These are phyloP conservation scores for Chaenodraco wilsoni DNA, from an alignment of 2,797 vertebrate genomes.

Conservation along the genomic window DNA sequence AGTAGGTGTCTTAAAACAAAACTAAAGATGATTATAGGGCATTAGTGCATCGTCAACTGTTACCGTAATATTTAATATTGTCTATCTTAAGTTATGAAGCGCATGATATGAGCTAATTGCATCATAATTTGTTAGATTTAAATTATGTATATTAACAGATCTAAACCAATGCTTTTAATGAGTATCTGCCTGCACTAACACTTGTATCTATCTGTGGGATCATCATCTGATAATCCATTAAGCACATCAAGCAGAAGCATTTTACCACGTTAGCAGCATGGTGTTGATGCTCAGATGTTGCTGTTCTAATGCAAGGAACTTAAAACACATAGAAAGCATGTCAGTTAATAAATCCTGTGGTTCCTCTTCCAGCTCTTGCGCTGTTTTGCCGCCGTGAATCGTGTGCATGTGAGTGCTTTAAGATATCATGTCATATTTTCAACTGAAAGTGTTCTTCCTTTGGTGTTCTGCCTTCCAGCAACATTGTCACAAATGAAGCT, in stretches of 20 bases:
- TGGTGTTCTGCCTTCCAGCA: slow-evolving; percentile 42
- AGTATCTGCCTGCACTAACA: too few species aligned
- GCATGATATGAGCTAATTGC: too few species aligned
- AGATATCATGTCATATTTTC: slow-evolving; percentile 43
- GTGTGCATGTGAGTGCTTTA: slow-evolving; percentile 33
- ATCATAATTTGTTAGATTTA: too few species aligned
- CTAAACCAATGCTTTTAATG: too few species aligned
- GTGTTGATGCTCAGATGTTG: not conserved
- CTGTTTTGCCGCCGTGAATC: slow-evolving; percentile 22
- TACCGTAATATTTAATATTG: too few species aligned
- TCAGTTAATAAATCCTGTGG: not conserved
- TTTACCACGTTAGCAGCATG: not conserved
- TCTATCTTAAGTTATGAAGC: too few species aligned
- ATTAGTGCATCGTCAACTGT: too few species aligned
- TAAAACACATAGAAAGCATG: not conserved
- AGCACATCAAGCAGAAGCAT: too few species aligned
- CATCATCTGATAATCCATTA: not conserved
- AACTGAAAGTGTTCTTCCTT: slow-evolving; percentile 28
- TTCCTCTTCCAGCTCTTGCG: slow-evolving; percentile 8
- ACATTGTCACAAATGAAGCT: slow-evolving; percentile 50
- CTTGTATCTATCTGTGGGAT: not conserved
- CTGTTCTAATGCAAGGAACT: not conserved
- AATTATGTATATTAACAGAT: too few species aligned
- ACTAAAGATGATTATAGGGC: too few species aligned
- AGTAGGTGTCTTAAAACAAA: too few species aligned